Percentiles rank a stretch among this genome's conserved stretches.
Evolutionary conservation across 2,888 invertebrate species (phyloP).

Genomic region (Hypomecis punctinalis): DNA sequence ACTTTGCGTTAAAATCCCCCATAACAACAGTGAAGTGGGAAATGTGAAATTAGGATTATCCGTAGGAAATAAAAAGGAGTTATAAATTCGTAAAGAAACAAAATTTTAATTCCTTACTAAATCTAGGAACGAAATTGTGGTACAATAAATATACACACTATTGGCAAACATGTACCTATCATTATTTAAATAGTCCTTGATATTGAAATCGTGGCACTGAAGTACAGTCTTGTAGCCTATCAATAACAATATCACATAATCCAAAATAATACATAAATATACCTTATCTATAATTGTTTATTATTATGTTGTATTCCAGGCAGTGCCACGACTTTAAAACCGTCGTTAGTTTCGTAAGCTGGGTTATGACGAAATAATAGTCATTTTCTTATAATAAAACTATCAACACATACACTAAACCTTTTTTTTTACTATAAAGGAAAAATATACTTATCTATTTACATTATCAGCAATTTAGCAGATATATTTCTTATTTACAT

Average conservation of each 20-base stretch:
- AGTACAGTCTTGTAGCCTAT: slow-evolving; percentile 11
- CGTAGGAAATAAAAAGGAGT: slow-evolving; percentile 17
- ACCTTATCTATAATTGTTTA: not conserved
- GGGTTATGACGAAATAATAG: not conserved
- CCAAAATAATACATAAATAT: not conserved
- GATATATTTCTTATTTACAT: slow-evolving; percentile 25
- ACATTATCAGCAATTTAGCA: slow-evolving; percentile 13
- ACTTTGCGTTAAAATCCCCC: no score
- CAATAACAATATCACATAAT: slow-evolving; percentile 13
- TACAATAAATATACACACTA: slow-evolving; percentile 15
- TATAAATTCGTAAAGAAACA: slow-evolving; percentile 37
- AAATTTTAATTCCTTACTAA: slow-evolving; percentile 39
- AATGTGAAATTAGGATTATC: slow-evolving; percentile 13
- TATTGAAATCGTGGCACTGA: slow-evolving; percentile 26
- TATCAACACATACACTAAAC: not conserved
- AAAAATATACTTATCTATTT: slow-evolving; percentile 16
- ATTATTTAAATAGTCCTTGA: slow-evolving; percentile 2
- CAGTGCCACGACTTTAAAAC: slow-evolving; percentile 24
- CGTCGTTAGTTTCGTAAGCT: not conserved
- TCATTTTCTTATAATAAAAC: not conserved
- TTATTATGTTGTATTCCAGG: slow-evolving; percentile 2
- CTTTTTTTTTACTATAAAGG: not conserved
- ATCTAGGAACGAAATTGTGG: slow-evolving; percentile 35
- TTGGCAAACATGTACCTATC: slow-evolving; percentile 12
- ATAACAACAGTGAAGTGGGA: no score